Conservation (phyloP, 2,113 vertebrate species). For the Pholis gunnellus region DNA sequence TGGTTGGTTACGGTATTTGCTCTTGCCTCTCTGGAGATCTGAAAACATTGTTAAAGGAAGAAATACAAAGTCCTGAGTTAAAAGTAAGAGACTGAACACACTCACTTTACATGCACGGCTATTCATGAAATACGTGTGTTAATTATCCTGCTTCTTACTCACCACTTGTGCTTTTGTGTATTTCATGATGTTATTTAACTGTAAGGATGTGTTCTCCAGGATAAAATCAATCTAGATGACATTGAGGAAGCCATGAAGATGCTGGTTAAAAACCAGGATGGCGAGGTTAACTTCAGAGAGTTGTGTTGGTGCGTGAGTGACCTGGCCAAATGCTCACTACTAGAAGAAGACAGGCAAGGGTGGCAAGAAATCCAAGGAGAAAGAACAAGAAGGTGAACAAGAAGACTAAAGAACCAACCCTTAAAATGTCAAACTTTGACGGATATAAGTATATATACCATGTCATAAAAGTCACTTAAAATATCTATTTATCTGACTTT, state of each 20-base stretch:
- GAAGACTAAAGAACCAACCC: slow-evolving; percentile 32
- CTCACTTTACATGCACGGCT: background rate
- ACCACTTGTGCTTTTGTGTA: background rate
- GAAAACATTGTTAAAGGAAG: slow-evolving; percentile 60
- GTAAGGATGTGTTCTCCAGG: slow-evolving; percentile 42
- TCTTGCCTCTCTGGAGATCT: slow-evolving; percentile 69
- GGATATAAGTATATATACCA: background rate
- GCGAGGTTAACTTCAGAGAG: slow-evolving; percentile 79
- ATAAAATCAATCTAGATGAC: slow-evolving; percentile 62
- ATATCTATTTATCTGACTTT: background rate
- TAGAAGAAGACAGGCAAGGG: slow-evolving; percentile 67
- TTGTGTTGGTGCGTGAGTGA: slow-evolving; percentile 71
- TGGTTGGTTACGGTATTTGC: no score
- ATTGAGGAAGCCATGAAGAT: slow-evolving; percentile 69
- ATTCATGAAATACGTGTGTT: background rate
- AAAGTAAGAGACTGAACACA: slow-evolving; percentile 59
- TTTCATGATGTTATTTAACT: background rate
- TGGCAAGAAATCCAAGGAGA: slow-evolving; percentile 47
- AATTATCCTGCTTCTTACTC: background rate
- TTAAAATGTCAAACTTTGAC: background rate
- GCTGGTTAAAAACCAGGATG: slow-evolving; percentile 82
- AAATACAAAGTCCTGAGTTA: slow-evolving; percentile 69
- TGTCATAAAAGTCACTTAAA: background rate
- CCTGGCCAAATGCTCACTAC: slow-evolving; percentile 72
- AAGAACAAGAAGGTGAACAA: slow-evolving; percentile 6